Evolutionary conservation across 2,888 invertebrate species (phyloP).

Genomic region (Steromphala cineraria): DNA sequence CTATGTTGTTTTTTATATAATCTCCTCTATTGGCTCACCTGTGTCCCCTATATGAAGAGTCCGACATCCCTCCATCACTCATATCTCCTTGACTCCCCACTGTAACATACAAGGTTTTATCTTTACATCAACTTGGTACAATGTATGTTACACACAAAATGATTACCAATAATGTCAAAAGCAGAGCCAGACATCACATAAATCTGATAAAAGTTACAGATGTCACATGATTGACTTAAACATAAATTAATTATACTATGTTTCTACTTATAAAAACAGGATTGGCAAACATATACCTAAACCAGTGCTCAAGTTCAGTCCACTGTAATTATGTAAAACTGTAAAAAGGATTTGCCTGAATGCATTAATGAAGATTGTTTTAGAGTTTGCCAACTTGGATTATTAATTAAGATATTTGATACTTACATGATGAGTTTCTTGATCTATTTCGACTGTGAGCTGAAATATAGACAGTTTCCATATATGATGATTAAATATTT

Average conservation of each 20-base stretch:
- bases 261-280: too few relatives aligned
- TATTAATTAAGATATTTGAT: background rate
- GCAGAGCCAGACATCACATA: background rate
- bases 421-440: conserved; percentile 63
- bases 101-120: conserved; percentile 26
- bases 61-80: conserved; percentile 67
- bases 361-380: too few relatives aligned
- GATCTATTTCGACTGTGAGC: conserved; percentile 51
- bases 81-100: conserved; percentile 66
- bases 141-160: background rate
- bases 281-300: too few relatives aligned
- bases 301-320: too few relatives aligned
- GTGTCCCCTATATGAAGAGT: conserved; percentile 57
- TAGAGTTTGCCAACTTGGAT: too few relatives aligned
- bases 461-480: conserved; percentile 25
- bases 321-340: too few relatives aligned
- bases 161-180: background rate
- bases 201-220: too few relatives aligned
- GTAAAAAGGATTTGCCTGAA: too few relatives aligned
- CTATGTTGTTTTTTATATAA: too few relatives aligned
- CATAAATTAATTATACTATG: too few relatives aligned
- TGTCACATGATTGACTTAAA: too few relatives aligned
- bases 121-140: background rate
- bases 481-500: background rate
- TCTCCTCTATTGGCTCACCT: conserved; percentile 35